phyloP scores from a whole-genome alignment of 2,113 vertebrate genomes.

The Steatornis caripensis region DNA sequence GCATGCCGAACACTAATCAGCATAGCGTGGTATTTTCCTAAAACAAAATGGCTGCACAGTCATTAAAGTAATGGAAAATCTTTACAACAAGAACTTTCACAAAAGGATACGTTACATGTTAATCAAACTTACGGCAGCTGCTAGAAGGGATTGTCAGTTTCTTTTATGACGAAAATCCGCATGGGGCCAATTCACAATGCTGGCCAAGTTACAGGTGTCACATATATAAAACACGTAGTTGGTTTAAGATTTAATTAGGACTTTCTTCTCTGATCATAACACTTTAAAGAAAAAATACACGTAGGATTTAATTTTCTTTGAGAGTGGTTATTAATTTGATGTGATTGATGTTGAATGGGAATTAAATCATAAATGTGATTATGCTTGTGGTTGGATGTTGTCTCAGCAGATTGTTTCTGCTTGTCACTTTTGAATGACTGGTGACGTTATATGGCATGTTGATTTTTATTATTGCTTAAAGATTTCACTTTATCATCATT shows the following conservation, averaged over 20 bases:
- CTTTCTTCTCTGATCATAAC: slow-evolving; percentile 46
- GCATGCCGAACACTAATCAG: not conserved
- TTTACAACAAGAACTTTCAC: slow-evolving; percentile 13
- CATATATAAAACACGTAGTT: slow-evolving; percentile 27
- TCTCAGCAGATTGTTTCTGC: slow-evolving; percentile 66
- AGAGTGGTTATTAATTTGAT: slow-evolving; percentile 75
- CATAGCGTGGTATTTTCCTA: not conserved
- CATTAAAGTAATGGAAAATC: slow-evolving; percentile 30
- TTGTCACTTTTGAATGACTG: slow-evolving; percentile 72
- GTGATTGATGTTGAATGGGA: slow-evolving; percentile 73
- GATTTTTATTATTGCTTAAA: slow-evolving; percentile 73
- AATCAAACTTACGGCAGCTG: slow-evolving; percentile 48
- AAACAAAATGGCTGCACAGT: slow-evolving; percentile 10
- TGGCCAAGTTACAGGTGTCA: slow-evolving; percentile 40
- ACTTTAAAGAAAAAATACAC: slow-evolving; percentile 63
- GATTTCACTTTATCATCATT: slow-evolving; percentile 79
- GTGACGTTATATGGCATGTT: slow-evolving; percentile 57
- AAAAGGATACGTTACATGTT: not conserved
- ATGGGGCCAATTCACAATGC: slow-evolving; percentile 19
- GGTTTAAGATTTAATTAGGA: slow-evolving; percentile 70
- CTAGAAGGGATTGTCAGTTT: slow-evolving; percentile 12
- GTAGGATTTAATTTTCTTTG: slow-evolving; percentile 60
- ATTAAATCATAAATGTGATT: slow-evolving; percentile 76
- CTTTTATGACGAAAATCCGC: slow-evolving; percentile 37
- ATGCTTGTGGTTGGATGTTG: slow-evolving; percentile 31